Evolutionary conservation across 2,797 vertebrate species (phyloP).

Genomic region (Eospalax fontanierii): DNA sequence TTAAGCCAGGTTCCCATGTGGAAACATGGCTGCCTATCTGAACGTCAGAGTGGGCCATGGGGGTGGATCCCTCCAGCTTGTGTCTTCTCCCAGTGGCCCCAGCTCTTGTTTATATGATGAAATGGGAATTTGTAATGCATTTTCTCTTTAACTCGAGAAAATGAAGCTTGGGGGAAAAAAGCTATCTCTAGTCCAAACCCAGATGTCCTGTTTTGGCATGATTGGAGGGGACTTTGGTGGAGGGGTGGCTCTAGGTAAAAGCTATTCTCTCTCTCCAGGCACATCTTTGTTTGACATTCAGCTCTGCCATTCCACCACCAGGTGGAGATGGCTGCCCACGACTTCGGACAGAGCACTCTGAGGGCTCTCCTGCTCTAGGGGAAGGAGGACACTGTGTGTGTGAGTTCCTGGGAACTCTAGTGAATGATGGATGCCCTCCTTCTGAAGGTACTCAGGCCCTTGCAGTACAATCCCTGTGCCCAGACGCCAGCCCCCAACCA

Average conservation of each 20-base stretch:
- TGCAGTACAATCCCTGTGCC: not conserved
- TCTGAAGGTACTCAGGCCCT: not conserved
- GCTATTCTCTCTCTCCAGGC: not conserved
- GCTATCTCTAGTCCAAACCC: not conserved
- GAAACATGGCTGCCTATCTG: too few relatives aligned
- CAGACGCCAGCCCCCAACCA: not conserved
- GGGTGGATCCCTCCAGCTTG: fast-evolving
- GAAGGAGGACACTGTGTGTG: constrained; percentile 75
- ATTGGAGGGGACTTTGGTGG: not conserved
- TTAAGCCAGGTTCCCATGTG: not conserved
- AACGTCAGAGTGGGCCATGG: not conserved
- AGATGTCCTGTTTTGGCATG: not conserved
- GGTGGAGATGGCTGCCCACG: constrained; percentile 65
- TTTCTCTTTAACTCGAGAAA: not conserved
- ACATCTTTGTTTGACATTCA: not conserved
- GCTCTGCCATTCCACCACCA: too few relatives aligned
- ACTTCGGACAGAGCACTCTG: constrained; percentile 26
- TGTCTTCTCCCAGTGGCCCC: fast-evolving
- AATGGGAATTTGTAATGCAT: not conserved
- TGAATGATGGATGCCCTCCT: not conserved
- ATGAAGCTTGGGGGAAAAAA: not conserved
- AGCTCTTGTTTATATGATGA: too few relatives aligned
- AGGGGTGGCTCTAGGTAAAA: not conserved
- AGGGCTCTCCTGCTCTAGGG: constrained; percentile 59
- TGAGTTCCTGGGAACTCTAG: not conserved